A percentile compares a stretch with the other conserved stretches of the same genome.
Evolutionary conservation across 2,113 vertebrate genomes (phyloP).

Genomic region (Corvus hawaiiensis): DNA sequence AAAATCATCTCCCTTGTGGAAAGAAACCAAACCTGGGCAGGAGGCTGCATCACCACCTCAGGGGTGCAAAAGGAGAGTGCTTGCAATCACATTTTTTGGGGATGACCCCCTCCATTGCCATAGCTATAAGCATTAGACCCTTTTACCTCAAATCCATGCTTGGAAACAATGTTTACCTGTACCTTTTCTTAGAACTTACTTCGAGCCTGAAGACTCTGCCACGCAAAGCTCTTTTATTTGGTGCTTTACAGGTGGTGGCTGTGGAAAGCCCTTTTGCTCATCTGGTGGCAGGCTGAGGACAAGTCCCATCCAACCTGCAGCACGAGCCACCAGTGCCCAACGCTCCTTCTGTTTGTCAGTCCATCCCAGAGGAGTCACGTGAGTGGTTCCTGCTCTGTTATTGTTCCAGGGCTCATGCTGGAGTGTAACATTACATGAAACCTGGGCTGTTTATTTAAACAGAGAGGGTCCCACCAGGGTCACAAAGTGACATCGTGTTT

Average conservation of each 20-base stretch:
- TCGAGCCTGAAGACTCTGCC: not conserved
- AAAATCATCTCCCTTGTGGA: not conserved
- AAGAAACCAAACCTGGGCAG: not conserved
- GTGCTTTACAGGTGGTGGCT: not conserved
- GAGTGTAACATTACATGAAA: slow-evolving; percentile 25
- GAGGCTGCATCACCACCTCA: not conserved
- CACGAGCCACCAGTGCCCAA: not conserved
- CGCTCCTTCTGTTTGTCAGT: not conserved
- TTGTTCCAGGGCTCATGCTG: slow-evolving; percentile 11
- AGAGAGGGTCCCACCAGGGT: slow-evolving; percentile 41
- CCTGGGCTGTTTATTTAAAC: slow-evolving; percentile 55
- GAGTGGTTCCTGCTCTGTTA: not conserved
- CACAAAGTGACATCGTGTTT: slow-evolving; percentile 22
- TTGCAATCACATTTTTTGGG: not conserved
- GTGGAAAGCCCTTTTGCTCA: not conserved
- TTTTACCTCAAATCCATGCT: not conserved
- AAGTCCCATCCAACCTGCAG: not conserved
- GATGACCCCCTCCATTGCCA: not conserved
- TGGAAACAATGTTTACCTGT: rapidly evolving
- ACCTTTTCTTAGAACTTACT: not conserved
- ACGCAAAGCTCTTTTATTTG: not conserved
- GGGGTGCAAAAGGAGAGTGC: not conserved
- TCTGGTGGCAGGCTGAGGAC: not conserved
- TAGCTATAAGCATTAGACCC: not conserved
- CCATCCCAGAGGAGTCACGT: not conserved